Percentiles rank a stretch among this genome's conserved stretches.
phyloP scores from a whole-genome alignment of 2,113 vertebrate species.

The Setophaga kirtlandii region DNA sequence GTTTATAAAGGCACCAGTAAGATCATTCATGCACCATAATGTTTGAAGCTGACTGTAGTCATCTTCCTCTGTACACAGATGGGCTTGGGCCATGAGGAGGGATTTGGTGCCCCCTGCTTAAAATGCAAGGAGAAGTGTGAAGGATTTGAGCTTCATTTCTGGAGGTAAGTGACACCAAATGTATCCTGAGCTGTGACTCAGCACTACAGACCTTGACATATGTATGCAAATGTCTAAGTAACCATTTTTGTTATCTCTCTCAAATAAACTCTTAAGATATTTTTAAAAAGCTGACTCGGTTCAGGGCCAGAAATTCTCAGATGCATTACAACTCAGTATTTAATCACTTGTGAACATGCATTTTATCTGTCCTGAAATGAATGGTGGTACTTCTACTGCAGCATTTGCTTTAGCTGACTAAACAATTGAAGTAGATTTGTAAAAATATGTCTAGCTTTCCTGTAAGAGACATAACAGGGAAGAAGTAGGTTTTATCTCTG shows the following conservation, averaged over 20 bases:
- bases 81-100: constrained; percentile 94
- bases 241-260: neutral
- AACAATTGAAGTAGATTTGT: neutral
- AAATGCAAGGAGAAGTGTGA: constrained; percentile 98
- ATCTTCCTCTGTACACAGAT: constrained; percentile 78
- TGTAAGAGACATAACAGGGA: neutral
- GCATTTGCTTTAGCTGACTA: neutral
- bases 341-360: neutral
- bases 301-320: neutral
- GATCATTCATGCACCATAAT: neutral
- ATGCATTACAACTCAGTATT: neutral
- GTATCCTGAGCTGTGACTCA: neutral
- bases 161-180: constrained; percentile 85
- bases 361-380: neutral
- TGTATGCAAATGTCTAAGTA: neutral
- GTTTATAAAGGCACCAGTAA: neutral
- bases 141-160: constrained; percentile 97
- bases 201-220: neutral
- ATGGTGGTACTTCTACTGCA: neutral
- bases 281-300: neutral
- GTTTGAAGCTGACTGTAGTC: neutral
- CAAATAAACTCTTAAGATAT: neutral
- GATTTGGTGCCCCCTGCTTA: constrained; percentile 91
- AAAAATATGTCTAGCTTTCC: neutral
- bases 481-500: neutral